Evolutionary conservation across 2,113 vertebrate species (phyloP).

Genomic region (Xerus inauris): DNA sequence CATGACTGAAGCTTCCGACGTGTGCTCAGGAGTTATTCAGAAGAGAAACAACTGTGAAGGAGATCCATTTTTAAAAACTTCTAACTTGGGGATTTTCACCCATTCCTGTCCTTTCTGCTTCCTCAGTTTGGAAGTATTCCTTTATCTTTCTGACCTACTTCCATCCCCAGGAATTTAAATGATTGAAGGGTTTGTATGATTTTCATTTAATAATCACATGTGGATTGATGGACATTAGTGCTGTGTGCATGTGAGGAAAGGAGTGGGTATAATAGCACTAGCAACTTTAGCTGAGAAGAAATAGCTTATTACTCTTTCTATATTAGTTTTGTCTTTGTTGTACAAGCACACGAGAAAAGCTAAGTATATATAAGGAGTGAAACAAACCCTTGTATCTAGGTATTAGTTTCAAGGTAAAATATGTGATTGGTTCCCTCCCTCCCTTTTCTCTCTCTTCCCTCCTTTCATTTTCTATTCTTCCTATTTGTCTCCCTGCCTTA

Average conservation of each 20-base stretch:
- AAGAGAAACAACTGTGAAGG: not conserved
- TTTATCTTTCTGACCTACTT: slow-evolving; percentile 15
- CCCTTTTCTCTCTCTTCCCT: no score
- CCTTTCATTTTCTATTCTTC: not conserved
- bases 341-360: not conserved
- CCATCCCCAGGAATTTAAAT: not conserved
- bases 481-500: not conserved
- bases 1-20: not conserved
- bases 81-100: not conserved
- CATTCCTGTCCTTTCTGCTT: not conserved
- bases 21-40: not conserved
- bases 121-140: not conserved
- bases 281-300: slow-evolving; percentile 57
- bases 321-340: slow-evolving; percentile 67
- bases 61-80: not conserved
- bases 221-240: slow-evolving; percentile 47
- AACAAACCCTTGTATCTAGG: not conserved
- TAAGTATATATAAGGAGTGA: not conserved
- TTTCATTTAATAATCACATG: slow-evolving; percentile 39
- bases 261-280: not conserved
- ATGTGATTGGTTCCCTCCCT: not conserved
- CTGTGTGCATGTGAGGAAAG: slow-evolving; percentile 33
- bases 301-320: slow-evolving; percentile 43
- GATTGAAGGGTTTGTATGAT: not conserved
- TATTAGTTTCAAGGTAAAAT: not conserved